Evolutionary conservation across 1,140 invertebrate genomes (phyloP).

Genomic region (Pinna nobilis): DNA sequence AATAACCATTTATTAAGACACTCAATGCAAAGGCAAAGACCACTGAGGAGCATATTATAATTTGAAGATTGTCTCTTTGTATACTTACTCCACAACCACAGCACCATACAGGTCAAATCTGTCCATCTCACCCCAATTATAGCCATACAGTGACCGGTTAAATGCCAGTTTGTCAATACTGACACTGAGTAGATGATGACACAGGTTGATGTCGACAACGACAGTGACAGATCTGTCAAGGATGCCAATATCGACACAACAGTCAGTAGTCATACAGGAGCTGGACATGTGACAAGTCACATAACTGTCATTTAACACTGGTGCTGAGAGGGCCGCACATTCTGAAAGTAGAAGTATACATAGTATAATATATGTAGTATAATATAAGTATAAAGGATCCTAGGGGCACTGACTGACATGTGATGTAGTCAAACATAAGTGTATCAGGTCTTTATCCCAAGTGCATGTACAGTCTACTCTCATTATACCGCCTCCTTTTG

Average conservation of each 20-base stretch:
- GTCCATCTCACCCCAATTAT: slow-evolving; percentile 15
- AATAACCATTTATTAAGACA: too few relatives aligned
- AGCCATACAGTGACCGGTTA: slow-evolving; percentile 19
- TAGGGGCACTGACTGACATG: too few relatives aligned
- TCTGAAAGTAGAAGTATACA: too few relatives aligned
- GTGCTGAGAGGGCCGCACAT: neutral
- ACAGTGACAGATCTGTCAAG: slow-evolving; percentile 4
- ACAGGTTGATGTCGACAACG: slow-evolving; percentile 8
- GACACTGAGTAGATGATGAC: slow-evolving; percentile 17
- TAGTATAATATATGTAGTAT: too few relatives aligned
- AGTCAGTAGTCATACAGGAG: slow-evolving; percentile 25
- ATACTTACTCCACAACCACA: slow-evolving; percentile 34
- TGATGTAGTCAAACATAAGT: too few relatives aligned
- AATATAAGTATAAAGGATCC: too few relatives aligned
- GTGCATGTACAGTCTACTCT: too few relatives aligned
- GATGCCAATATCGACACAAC: slow-evolving; percentile 20
- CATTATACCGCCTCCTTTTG: neutral
- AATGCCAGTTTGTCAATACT: slow-evolving; percentile 24
- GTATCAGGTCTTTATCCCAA: too few relatives aligned
- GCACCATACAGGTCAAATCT: slow-evolving; percentile 32
- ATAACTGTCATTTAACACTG: neutral
- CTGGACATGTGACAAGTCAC: slow-evolving; percentile 18
- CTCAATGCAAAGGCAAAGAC: too few relatives aligned
- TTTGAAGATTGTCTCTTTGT: neutral
- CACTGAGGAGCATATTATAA: too few relatives aligned